Evolutionary conservation across 1,140 invertebrate species (phyloP).

Genomic region (Condylostylus longicornis): DNA sequence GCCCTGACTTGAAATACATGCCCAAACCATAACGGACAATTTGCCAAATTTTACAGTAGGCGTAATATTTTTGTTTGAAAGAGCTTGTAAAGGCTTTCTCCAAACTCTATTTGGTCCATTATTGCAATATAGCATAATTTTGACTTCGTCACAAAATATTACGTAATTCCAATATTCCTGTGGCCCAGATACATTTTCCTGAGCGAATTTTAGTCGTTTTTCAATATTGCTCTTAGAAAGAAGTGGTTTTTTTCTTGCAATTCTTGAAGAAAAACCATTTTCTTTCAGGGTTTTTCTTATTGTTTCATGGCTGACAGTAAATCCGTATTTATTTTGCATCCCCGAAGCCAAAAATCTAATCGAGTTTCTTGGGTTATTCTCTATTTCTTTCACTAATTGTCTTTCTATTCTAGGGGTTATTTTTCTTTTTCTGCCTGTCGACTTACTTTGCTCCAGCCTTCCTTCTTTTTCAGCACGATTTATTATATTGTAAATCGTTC

Average conservation of each 20-base stretch:
- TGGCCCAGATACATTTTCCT: conserved; percentile 5
- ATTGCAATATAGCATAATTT: conserved; percentile 14
- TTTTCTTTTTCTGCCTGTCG: too few species aligned
- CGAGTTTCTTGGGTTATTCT: too few species aligned
- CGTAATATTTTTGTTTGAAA: conserved; percentile 9
- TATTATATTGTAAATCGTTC: too few species aligned
- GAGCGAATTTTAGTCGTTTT: conserved; percentile 9
- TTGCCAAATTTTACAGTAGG: conserved; percentile 29
- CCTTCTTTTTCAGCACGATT: too few species aligned
- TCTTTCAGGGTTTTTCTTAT: conserved; percentile 1
- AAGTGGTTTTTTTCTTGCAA: conserved; percentile 2
- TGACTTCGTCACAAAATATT: conserved; percentile 15
- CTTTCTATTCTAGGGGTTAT: too few species aligned
- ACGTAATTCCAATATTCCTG: conserved; percentile 9
- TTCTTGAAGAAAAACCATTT: conserved; percentile 1
- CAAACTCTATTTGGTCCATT: too few species aligned
- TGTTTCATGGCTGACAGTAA: conserved; percentile 1
- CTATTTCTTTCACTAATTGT: too few species aligned
- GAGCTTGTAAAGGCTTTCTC: too few species aligned
- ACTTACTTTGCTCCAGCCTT: too few species aligned
- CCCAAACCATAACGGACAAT: conserved; percentile 27
- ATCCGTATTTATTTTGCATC: too few species aligned
- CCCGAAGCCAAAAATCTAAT: too few species aligned
- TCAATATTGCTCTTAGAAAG: conserved; percentile 6
- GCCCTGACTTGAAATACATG: conserved; percentile 15